These are phyloP conservation scores for Montipora foliosa DNA, from an alignment of 64 coral and sea anemone genomes.

Conservation along the genomic window DNA sequence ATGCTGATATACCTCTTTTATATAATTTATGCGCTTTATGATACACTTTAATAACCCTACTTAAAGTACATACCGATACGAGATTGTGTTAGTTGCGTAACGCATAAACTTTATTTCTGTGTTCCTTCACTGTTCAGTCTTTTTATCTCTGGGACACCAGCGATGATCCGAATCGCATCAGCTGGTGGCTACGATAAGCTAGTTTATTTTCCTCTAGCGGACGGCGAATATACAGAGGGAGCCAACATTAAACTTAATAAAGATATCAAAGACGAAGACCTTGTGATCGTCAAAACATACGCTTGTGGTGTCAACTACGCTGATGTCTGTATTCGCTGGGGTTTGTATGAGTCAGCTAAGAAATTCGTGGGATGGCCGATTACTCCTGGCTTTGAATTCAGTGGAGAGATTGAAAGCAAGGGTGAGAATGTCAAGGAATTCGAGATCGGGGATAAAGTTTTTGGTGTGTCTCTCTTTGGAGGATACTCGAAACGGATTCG, in stretches of 20 bases:
- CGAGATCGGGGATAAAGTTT: conserved; percentile 87
- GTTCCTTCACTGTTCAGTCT: too few relatives aligned
- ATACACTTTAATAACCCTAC: too few relatives aligned
- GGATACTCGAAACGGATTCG: conserved; percentile 83
- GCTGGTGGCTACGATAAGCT: conserved; percentile 96
- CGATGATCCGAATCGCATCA: conserved; percentile 87
- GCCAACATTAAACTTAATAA: conserved; percentile 73
- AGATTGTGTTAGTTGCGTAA: too few relatives aligned
- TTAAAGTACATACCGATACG: too few relatives aligned
- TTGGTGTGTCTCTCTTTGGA: conserved; percentile 93
- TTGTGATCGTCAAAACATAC: conserved; percentile 79
- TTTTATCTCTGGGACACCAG: background rate
- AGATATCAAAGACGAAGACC: conserved; percentile 78
- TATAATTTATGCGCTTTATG: too few relatives aligned
- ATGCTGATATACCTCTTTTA: too few relatives aligned
- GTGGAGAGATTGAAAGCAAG: conserved; percentile 86
- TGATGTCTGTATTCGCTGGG: conserved; percentile 96
- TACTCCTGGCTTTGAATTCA: conserved; percentile 98
- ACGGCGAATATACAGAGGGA: conserved; percentile 74
- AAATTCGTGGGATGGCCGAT: conserved; percentile 98
- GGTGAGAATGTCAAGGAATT: conserved; percentile 87
- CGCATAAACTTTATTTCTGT: too few relatives aligned
- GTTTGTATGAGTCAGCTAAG: conserved; percentile 92
- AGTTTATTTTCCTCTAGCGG: conserved; percentile 61
- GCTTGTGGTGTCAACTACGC: conserved; percentile 97